Evolutionary conservation across 1,140 invertebrate genomes (phyloP).

Genomic region (Mycetomoellerius zeteki): DNA sequence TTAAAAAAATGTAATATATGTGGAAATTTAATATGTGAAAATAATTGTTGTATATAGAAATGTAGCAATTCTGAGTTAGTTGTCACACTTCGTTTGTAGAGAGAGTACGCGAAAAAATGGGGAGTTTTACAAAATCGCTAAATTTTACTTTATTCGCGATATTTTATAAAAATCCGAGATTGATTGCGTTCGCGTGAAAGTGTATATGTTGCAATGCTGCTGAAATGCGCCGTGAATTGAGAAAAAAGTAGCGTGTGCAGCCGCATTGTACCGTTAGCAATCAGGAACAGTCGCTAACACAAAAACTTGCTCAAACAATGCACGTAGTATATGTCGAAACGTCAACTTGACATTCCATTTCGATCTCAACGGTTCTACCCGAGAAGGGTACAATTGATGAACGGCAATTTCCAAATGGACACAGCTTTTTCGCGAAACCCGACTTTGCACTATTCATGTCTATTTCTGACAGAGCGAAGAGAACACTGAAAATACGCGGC

Average conservation of each 20-base stretch:
- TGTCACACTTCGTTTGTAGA: neutral
- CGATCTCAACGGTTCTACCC: constrained; percentile 30
- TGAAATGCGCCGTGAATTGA: constrained; percentile 20
- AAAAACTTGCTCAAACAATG: constrained; percentile 57
- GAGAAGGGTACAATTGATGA: constrained; percentile 52
- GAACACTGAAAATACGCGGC: constrained; percentile 1
- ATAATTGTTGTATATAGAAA: neutral
- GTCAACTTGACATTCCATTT: constrained; percentile 61
- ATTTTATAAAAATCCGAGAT: constrained; percentile 42
- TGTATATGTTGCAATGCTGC: constrained; percentile 8
- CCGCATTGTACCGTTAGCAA: constrained; percentile 47
- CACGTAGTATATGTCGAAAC: constrained; percentile 36
- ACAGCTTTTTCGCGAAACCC: constrained; percentile 28
- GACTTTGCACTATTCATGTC: constrained; percentile 12
- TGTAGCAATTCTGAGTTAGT: neutral
- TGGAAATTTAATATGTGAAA: neutral
- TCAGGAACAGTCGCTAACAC: constrained; percentile 38
- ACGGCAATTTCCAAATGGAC: constrained; percentile 62
- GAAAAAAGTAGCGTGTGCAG: constrained; percentile 28
- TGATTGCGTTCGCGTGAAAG: constrained; percentile 15
- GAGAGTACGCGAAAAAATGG: neutral
- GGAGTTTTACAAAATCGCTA: neutral
- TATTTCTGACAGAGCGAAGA: constrained; percentile 5
- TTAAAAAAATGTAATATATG: neutral
- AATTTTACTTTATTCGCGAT: constrained; percentile 13